phyloP scores from a whole-genome alignment of 2,797 vertebrate species.

The Pempheris klunzingeri region DNA sequence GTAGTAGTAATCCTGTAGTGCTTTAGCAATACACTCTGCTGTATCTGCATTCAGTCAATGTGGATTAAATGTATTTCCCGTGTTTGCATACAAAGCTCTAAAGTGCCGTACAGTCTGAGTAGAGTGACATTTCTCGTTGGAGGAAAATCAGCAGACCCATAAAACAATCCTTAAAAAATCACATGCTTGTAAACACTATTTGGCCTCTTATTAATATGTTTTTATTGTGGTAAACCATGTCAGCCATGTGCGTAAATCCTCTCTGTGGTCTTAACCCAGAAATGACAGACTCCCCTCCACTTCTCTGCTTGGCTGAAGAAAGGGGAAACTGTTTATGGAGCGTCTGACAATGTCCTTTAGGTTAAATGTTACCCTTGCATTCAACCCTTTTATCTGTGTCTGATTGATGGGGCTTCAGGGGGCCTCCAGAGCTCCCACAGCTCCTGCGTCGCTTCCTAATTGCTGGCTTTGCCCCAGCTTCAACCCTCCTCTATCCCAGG shows the following conservation, averaged over 20 bases:
- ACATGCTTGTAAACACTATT: conserved; percentile 15
- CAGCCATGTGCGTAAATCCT: conserved; percentile 7
- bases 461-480: conserved; percentile 66
- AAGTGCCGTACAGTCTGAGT: neutral
- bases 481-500: conserved; percentile 55
- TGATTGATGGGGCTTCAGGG: conserved; percentile 81
- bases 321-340: conserved; percentile 79
- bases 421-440: conserved; percentile 74
- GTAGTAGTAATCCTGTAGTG: no score
- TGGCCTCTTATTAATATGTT: conserved; percentile 7
- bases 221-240: conserved; percentile 30
- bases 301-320: conserved; percentile 60
- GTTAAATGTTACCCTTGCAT: conserved; percentile 73
- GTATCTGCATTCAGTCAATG: no score
- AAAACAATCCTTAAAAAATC: conserved; percentile 6
- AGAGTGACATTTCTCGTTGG: neutral
- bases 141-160: neutral
- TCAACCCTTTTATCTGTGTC: conserved; percentile 81
- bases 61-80: conserved; percentile 4
- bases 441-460: conserved; percentile 70
- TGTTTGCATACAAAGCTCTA: neutral
- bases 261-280: conserved; percentile 37
- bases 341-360: conserved; percentile 64
- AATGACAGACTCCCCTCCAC: conserved; percentile 33
- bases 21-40: no score